Base-by-base conservation (phyloP, 2,888 invertebrate species). In the Chelonus formosanus region DNA sequence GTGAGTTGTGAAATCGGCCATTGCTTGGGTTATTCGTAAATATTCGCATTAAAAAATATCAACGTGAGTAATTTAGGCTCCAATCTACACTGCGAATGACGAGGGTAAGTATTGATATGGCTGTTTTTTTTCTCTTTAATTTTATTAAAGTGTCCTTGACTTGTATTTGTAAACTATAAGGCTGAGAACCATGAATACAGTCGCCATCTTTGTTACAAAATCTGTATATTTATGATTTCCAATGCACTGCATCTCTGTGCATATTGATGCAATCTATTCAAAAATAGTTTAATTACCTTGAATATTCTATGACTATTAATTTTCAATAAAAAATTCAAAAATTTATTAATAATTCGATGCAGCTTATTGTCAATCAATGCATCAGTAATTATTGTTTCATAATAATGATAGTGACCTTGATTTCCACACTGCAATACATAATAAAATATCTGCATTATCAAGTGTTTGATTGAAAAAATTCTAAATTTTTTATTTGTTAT, bases 141-240 rank as follows among this genome's bases (percentile, higher is more conserved):
- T 56, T 48, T 3, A 56, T 48, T 55, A 31, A 45, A n/a, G 31
- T 73, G 68, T 67, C 73, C 56, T 36, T 52, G 55, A 52, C 54
- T 35, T 47, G n/a, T 50, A 65, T 57, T 60, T 50, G 66, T 67
- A 60, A 61, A 62, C 70, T 67, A 69, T 63, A 53, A 55, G 48
- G 50, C 31, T 62, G 64, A 63, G 67, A 70, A 69, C 76, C 76
- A 77, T 78, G 20, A 74, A 74, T 67, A 57, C 68, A 72, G 71
- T 76, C 75, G 76, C 80, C 81, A 81, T 81, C 76, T 81, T 81
- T 80, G 76, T 78, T 78, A 76, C 74, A 71, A 76, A 74, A 80
- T 75, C 74, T 67, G 70, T 72, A 73, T 75, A 68, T 75, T 73
- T 60, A 64, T 66, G 50, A 66, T 55, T 68, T 68, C 68, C 63